A percentile compares a stretch with the other conserved stretches of the same genome.
These are phyloP conservation scores for Sphecodes monilicornis DNA, from an alignment of 2,888 invertebrate species.

Conservation along the genomic window DNA sequence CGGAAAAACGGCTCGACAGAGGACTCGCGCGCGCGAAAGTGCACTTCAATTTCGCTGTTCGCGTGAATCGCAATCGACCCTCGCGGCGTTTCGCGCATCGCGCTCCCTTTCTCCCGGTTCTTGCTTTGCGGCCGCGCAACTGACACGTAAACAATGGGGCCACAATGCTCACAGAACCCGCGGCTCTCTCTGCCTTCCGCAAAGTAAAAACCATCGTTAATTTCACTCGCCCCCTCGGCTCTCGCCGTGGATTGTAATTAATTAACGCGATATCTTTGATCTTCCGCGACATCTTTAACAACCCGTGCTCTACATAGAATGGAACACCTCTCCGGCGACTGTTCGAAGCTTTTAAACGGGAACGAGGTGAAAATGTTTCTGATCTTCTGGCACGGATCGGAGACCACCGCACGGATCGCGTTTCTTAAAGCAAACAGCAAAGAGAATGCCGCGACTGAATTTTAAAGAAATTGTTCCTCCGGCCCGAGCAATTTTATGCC, in stretches of 20 bases:
- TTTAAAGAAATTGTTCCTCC: background rate
- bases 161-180: slow-evolving; percentile 24
- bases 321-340: background rate
- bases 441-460: background rate
- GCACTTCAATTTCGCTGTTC: slow-evolving; percentile 46
- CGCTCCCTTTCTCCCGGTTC: slow-evolving; percentile 7
- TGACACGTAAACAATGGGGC: slow-evolving; percentile 37
- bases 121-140: slow-evolving; percentile 16
- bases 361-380: background rate
- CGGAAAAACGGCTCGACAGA: slow-evolving; percentile 21
- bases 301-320: slow-evolving; percentile 7
- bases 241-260: slow-evolving; percentile 33
- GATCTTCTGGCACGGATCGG: background rate
- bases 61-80: slow-evolving; percentile 40
- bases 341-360: background rate
- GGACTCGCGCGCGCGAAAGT: slow-evolving; percentile 13
- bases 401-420: background rate
- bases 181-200: slow-evolving; percentile 7
- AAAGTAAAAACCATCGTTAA: slow-evolving; percentile 36
- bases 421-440: slow-evolving; percentile 4
- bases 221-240: background rate
- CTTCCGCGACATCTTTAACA: slow-evolving; percentile 5
- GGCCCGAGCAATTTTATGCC: background rate
- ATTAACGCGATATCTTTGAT: slow-evolving; percentile 35
- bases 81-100: background rate